Base-by-base conservation (phyloP, 1,140 invertebrate species). In the Adoxophyes honmai region DNA sequence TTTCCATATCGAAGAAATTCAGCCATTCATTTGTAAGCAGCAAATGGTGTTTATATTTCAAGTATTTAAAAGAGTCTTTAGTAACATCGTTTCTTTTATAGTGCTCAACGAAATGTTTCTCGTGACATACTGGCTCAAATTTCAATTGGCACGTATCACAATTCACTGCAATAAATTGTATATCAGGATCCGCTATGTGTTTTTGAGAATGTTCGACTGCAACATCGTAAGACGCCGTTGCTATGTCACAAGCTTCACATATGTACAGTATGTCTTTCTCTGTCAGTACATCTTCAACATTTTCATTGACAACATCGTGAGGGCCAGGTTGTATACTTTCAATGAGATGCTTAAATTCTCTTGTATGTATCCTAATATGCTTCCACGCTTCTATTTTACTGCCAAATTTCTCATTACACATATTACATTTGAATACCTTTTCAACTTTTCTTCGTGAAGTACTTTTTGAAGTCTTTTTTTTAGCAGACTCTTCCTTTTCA, bases 131-230 rank as follows among this genome's bases (percentile, higher is more conserved):
- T 1, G 42, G 42, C 11, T 48, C 42, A 10, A 48, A 48, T 11
- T 48, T 48, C 16, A 48, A 28, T 11, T 21, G n/a, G 16, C 42
- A 48, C 21, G 21, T 48, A 0, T 21, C 42, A 11, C 42, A 48
- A 1, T 11, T 5, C 7, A 21, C n/a, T 8, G 42, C 21, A 6
- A 48, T n/a, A 14, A 48, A 48, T 48, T 28, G 18, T 48, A 1
- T 11, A 5, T 28, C 21, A 28, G 18, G n/a, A 33, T 48, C 21
- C 13, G 15, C 21, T 28, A 48, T 48, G 0, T 48, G 42, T 10
- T 48, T 48, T 28, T 48, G 42, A 11, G 42, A 48, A 48, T 48
- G 42, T 6, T 48, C 42, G 11, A 48, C 42, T 21, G 16, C 42
- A 11, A 18, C 42, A 5, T 48, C 42, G 2, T 48, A 48, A 1